phyloP scores from a whole-genome alignment of 2,888 invertebrate species.

The Caenorhabditis sp. region DNA sequence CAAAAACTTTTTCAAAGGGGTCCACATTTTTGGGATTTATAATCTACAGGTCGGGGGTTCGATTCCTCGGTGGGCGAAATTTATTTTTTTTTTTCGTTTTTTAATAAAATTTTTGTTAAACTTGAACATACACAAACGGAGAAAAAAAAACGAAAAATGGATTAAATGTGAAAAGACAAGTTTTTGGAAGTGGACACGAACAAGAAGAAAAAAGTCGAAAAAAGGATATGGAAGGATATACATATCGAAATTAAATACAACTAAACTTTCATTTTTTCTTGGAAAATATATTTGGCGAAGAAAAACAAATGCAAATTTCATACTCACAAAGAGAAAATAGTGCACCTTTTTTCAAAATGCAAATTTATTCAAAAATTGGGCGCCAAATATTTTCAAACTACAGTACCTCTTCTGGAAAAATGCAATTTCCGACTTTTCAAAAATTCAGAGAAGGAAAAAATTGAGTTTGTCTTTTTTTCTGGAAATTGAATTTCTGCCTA shows the following conservation, averaged over 20 bases:
- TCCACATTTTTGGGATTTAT: no score
- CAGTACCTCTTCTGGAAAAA: neutral
- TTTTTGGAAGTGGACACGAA: constrained; percentile 1
- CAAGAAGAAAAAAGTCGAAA: constrained; percentile 4
- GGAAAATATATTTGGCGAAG: neutral
- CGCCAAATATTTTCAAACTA: neutral
- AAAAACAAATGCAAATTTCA: neutral
- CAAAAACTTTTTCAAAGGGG: neutral
- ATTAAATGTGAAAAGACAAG: constrained; percentile 6
- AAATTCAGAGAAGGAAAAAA: neutral
- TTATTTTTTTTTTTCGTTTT: neutral
- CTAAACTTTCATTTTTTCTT: no score
- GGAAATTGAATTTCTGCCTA: constrained; percentile 5
- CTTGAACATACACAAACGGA: neutral
- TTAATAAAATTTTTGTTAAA: neutral
- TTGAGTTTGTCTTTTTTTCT: constrained; percentile 10
- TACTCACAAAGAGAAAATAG: no score
- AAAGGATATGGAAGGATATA: constrained; percentile 3
- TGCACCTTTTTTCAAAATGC: neutral
- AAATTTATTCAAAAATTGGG: neutral
- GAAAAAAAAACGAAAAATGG: constrained; percentile 5
- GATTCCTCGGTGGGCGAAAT: no score
- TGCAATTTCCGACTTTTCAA: neutral
- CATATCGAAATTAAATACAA: no score
- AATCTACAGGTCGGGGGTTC: no score